A percentile compares a stretch with the other conserved stretches of the same genome.
phyloP scores from a whole-genome alignment of 2,113 vertebrate species.

The Atractosteus spatula region DNA sequence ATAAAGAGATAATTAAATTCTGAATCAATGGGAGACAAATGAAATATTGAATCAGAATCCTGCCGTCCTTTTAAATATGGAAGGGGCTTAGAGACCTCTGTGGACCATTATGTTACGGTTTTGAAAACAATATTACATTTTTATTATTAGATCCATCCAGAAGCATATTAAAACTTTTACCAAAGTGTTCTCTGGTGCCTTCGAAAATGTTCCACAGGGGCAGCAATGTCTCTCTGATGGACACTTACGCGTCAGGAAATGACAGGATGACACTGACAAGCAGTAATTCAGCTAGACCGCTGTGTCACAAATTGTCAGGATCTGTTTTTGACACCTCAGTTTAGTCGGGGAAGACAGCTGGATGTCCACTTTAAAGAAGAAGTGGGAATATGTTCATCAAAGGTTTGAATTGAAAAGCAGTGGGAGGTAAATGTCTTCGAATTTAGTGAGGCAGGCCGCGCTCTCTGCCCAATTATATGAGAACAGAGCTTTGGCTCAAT shows the following conservation, averaged over 20 bases:
- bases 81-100: constrained; percentile 35
- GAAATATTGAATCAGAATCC: neutral
- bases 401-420: constrained; percentile 85
- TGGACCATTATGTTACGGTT: constrained; percentile 28
- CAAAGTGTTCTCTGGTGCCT: constrained; percentile 33
- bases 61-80: constrained; percentile 17
- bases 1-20: no score
- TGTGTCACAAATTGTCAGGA: constrained; percentile 91
- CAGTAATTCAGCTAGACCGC: constrained; percentile 86
- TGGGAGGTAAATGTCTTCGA: constrained; percentile 82
- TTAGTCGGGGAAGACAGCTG: constrained; percentile 81
- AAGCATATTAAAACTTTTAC: constrained; percentile 37
- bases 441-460: constrained; percentile 72
- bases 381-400: constrained; percentile 83
- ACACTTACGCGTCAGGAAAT: constrained; percentile 74
- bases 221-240: constrained; percentile 67
- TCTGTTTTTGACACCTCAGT: constrained; percentile 84
- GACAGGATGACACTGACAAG: constrained; percentile 81
- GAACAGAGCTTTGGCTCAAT: constrained; percentile 69
- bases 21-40: constrained; percentile 14
- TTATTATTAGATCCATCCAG: constrained; percentile 23
- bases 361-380: constrained; percentile 77
- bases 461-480: constrained; percentile 77
- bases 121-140: constrained; percentile 35
- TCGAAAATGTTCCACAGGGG: constrained; percentile 35